Evolutionary conservation across 1,140 invertebrate species (phyloP), one percentile per base, ranked within the genome.

Genomic region (Tyrophagus putrescentiae): DNA sequence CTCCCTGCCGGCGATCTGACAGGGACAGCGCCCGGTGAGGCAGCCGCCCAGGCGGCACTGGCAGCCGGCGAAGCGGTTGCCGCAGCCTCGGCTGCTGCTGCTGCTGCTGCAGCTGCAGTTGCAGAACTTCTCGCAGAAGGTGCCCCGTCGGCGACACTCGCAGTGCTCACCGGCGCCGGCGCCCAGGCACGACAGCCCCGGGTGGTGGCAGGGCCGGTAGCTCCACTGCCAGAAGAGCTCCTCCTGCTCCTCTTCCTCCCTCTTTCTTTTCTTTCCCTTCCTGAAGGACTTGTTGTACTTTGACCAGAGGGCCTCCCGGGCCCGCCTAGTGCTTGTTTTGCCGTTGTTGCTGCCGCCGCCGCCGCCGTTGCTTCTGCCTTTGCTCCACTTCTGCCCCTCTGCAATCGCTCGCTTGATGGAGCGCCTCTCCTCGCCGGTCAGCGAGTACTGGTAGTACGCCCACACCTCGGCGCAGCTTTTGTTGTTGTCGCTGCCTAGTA

Each of bases 41-140:
- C 95, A 98, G 70, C 94, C 88, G 11, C 92, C 92, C 71, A n/a
- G n/a, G n/a, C 94, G 94, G 72, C 95, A 99, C 1, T 93, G 80
- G 71, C 95, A 98, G 1, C 95, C 95, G 0, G 94, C 92, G 72
- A 99, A 98, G 25, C 93, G 79, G 75, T 96, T 95, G 69, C 82
- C 73, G 85, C 91, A 98, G 68, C 96, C 91, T 61, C 81, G 83
- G 69, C 84, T 91, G 70, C n/a, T n/a, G n/a, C n/a, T n/a, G n/a
- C n/a, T n/a, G n/a, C n/a, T n/a, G n/a, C n/a, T n/a, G n/a, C n/a
- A n/a, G n/a, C n/a, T n/a, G n/a, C 94, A 98, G 65, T 92, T 87
- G 68, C 94, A 98, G 73, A 92, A 98, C 71, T 98, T 98, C 72
- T 98, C 93, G 71, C 93, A 98, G 72, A 96, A 97, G 72, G 94